phyloP scores from a whole-genome alignment of 2,888 invertebrate species.

The Aricia artaxerxes region DNA sequence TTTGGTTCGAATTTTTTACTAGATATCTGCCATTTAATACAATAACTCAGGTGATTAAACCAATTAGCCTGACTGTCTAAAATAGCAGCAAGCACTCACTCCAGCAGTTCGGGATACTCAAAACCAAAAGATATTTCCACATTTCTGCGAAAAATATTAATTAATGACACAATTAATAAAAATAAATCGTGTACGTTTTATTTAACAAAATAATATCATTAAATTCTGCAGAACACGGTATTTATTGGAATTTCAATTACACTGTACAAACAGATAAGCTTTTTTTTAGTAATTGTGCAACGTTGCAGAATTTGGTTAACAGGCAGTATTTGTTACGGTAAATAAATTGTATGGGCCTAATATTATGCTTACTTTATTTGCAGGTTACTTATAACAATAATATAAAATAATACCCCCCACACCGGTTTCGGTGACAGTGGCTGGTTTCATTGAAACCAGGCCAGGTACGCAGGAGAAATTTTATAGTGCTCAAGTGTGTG shows the following conservation, averaged over 20 bases:
- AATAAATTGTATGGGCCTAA: neutral
- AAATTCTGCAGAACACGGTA: neutral
- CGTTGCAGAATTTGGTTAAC: neutral
- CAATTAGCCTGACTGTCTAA: neutral
- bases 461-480: too few relatives aligned
- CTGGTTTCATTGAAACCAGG: too few relatives aligned
- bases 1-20: too few relatives aligned
- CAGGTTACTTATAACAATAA: too few relatives aligned
- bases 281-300: neutral
- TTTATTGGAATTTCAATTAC: slow-evolving; percentile 2
- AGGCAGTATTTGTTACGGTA: neutral
- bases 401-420: too few relatives aligned
- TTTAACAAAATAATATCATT: neutral
- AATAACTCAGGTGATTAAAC: neutral
- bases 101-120: neutral
- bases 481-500: too few relatives aligned
- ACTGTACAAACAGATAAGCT: neutral
- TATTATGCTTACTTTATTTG: neutral
- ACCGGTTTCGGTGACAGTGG: too few relatives aligned
- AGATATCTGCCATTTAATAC: neutral
- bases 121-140: neutral
- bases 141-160: neutral
- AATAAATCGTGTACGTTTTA: neutral
- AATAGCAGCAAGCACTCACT: neutral
- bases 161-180: neutral